Evolutionary conservation across 2,797 vertebrate genomes (phyloP).

Genomic region (Eidolon dupreanum): DNA sequence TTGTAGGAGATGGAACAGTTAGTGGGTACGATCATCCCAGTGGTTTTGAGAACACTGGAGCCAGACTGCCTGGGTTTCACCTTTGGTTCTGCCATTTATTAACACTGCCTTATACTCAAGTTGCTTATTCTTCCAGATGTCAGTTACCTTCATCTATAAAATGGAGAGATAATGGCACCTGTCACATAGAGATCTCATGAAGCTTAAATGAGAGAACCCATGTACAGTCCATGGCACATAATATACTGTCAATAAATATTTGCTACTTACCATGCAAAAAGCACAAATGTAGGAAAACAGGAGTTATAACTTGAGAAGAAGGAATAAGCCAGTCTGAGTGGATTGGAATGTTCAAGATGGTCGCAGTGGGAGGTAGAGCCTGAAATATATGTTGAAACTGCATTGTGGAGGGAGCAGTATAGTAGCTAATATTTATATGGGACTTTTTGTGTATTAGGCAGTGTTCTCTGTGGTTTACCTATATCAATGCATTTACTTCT

Average conservation of each 20-base stretch:
- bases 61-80: neutral
- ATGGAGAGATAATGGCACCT: neutral
- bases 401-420: neutral
- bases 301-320: neutral
- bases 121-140: neutral
- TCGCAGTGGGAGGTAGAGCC: neutral
- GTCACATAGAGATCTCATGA: neutral
- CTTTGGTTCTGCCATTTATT: neutral
- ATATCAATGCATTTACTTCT: neutral
- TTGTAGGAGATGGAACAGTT: neutral
- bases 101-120: neutral
- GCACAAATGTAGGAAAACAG: neutral
- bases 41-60: neutral
- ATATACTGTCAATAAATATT: neutral
- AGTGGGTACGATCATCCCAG: neutral
- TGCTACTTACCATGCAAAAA: neutral
- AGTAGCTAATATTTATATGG: neutral
- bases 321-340: neutral
- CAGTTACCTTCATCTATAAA: neutral
- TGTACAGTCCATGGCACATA: neutral
- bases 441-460: neutral
- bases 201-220: neutral
- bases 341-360: neutral
- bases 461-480: neutral
- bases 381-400: neutral